These are phyloP conservation scores for Eudorcas thomsonii DNA, from an alignment of 2,113 vertebrate genomes.

Conservation along the genomic window DNA sequence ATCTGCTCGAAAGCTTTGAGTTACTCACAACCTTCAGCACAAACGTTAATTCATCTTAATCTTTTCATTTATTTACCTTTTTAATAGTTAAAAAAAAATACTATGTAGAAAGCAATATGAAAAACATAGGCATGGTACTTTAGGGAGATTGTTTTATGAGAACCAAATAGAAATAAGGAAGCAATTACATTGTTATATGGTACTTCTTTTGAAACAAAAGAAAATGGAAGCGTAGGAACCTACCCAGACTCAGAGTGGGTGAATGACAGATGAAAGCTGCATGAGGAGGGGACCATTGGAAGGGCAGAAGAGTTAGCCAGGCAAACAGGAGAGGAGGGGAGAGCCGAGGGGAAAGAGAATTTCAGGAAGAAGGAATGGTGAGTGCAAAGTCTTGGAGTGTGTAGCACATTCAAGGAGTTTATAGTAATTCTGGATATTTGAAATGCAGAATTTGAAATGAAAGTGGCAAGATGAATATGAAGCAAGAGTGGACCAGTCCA, in stretches of 20 bases:
- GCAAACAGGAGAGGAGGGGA: not conserved
- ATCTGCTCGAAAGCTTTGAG: not conserved
- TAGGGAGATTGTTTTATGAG: not conserved
- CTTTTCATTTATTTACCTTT: not conserved
- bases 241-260: not conserved
- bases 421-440: too few species aligned
- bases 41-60: not conserved
- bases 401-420: not conserved
- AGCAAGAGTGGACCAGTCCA: not conserved
- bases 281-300: not conserved
- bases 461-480: not conserved
- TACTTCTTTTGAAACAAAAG: not conserved
- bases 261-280: not conserved
- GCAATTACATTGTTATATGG: not conserved
- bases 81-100: not conserved
- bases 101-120: not conserved
- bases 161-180: not conserved
- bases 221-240: not conserved
- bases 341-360: not conserved
- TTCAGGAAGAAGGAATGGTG: not conserved
- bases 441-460: not conserved
- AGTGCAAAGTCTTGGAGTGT: not conserved
- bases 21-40: not conserved
- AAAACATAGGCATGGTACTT: not conserved
- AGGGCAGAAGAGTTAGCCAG: not conserved